Evolutionary conservation across 2,113 vertebrate species (phyloP).

Genomic region (chimpanzee (Pan troglodytes)): NHGRI_mPanTro3-v2.1_pri NC_072411.2:18209501-18210000

Average conservation of each 20-base stretch:
- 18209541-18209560: neutral
- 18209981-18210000: neutral
- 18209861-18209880: neutral
- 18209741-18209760: neutral
- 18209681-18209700: neutral
- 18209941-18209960: neutral
- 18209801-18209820: neutral
- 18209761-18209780: neutral
- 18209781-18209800: neutral
- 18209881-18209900: neutral
- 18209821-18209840: neutral
- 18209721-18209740: neutral
- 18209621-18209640: neutral
- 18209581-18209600: neutral
- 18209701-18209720: neutral
- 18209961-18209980: neutral
- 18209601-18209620: neutral
- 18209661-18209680: neutral
- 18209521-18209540: neutral
- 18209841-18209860: neutral
- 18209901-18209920: neutral
- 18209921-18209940: neutral
- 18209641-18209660: neutral
- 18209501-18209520: neutral
- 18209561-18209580: neutral